Evolutionary conservation across 1,140 invertebrate species (phyloP).

Genomic region (Wasmannia auropunctata): DNA sequence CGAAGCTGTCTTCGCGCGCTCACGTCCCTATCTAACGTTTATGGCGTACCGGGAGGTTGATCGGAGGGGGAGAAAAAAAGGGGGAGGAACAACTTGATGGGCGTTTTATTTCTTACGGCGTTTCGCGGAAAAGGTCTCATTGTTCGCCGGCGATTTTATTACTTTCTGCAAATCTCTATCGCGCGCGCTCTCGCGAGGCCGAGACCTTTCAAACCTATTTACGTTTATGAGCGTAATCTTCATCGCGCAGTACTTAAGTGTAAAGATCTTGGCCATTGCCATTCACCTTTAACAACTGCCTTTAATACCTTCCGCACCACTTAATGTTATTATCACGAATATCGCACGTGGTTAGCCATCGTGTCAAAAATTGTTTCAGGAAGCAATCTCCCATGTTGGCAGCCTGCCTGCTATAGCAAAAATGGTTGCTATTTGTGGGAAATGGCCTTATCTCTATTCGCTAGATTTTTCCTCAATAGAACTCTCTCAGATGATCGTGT

Average conservation of each 20-base stretch:
- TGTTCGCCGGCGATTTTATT: background rate
- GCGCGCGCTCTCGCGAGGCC: background rate
- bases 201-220: constrained; percentile 32
- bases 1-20: background rate
- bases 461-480: no score
- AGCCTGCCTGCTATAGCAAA: background rate
- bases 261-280: background rate
- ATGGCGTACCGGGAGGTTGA: background rate
- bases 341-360: background rate
- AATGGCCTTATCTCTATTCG: background rate
- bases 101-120: constrained; percentile 28
- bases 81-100: background rate
- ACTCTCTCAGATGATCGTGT: no score
- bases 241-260: background rate
- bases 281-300: background rate
- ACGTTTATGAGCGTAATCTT: constrained; percentile 40
- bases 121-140: background rate
- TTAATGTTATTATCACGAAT: constrained; percentile 30
- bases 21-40: constrained; percentile 18
- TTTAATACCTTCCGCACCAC: background rate
- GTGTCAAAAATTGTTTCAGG: background rate
- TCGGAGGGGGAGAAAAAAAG: background rate
- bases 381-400: constrained; percentile 27
- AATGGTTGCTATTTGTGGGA: constrained; percentile 3
- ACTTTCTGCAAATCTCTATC: constrained; percentile 35